These are phyloP conservation scores for Meteorus sp. DNA, from an alignment of 1,140 invertebrate genomes.

Conservation along the genomic window DNA sequence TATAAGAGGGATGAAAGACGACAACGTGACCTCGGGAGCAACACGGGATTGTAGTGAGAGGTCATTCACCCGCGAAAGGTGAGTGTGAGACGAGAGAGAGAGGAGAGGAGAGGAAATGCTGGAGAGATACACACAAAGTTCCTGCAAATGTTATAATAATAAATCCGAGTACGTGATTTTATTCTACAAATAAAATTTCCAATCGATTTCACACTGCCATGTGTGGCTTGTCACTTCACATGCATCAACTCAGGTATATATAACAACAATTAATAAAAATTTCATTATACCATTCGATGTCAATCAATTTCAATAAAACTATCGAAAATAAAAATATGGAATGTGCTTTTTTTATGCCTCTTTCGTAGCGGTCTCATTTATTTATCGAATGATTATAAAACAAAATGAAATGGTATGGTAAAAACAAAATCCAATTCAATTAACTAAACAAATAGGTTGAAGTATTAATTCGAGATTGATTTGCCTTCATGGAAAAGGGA, in stretches of 20 bases:
- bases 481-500: too few species aligned
- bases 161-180: slow-evolving; percentile 14
- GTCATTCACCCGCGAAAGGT: slow-evolving; percentile 23
- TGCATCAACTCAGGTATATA: not conserved
- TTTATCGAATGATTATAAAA: not conserved
- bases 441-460: too few species aligned
- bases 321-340: too few species aligned
- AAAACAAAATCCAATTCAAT: too few species aligned
- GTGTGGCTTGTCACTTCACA: too few species aligned
- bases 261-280: slow-evolving; percentile 6
- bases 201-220: slow-evolving; percentile 17
- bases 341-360: not conserved
- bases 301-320: not conserved
- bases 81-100: too few species aligned
- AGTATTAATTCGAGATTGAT: too few species aligned
- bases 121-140: not conserved
- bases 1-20: not conserved
- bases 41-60: slow-evolving; percentile 6
- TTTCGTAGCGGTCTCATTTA: not conserved
- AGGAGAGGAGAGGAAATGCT: not conserved
- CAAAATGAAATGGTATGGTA: too few species aligned
- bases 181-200: slow-evolving; percentile 16
- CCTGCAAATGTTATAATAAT: not conserved
- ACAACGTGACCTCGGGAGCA: slow-evolving; percentile 23
- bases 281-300: slow-evolving; percentile 1